Base-by-base conservation (phyloP, 2,888 invertebrate genomes). In the Erpobdella octoculata region DNA sequence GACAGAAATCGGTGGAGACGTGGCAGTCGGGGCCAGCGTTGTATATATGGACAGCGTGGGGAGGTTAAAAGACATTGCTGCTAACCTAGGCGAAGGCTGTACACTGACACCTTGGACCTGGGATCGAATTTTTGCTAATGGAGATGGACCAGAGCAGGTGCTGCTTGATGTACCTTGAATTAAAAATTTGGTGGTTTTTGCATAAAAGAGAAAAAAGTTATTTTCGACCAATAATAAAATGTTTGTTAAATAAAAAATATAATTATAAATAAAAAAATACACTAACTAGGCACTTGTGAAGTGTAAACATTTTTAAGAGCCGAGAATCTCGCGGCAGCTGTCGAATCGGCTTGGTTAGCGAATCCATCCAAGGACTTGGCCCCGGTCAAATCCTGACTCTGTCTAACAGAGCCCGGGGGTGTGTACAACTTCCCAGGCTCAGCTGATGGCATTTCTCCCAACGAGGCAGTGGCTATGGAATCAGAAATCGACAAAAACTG, bases 31-130 rank as follows among this genome's bases (percentile, higher is more conserved):
- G n/a, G 62, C 62, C 62, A 62, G 33, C 6, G 62, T 62, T n/a
- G 62, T 62, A 35, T 62, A 62, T n/a, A 62, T 62, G n/a, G 62
- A 62, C n/a, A 62, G 62, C n/a, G 62, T 62, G 31, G 62, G 62
- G 12, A 62, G 62, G 35, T 62, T 62, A 18, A 62, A 28, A 33
- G 62, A 62, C 28, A 62, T 28, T 15, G 62, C 62, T 31, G 62
- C 28, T 31, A 62, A 62, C 35, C 62, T 62, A 28, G 31, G 62
- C 33, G 62, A 62, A 5, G 62, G n/a, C n/a, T 62, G 53, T 8
- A 8, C 15, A 1, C 8, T 8, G 21, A 53, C 4, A 25, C 53
- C 53, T n/a, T 53, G 53, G n/a, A n/a, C n/a, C n/a, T n/a, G n/a
- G 21, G 53, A 28, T 53, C 53, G 21, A 8, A n/a, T 28, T 21